These are phyloP conservation scores for Minunthozetes semirufus DNA, from an alignment of 2,888 invertebrate genomes.

Conservation along the genomic window DNA sequence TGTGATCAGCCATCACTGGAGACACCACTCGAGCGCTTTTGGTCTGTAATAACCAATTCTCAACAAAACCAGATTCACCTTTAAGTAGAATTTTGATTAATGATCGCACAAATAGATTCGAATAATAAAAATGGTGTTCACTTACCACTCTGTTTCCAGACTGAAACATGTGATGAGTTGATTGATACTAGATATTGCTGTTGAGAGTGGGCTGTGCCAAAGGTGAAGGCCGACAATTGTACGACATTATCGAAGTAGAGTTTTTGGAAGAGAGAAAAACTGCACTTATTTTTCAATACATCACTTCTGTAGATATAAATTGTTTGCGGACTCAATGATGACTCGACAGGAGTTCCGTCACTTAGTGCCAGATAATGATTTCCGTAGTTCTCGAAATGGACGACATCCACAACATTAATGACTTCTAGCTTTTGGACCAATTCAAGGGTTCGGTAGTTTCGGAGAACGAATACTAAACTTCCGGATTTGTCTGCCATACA, in stretches of 20 bases:
- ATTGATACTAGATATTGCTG: background rate
- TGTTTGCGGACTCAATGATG: background rate
- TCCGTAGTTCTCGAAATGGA: constrained; percentile 13
- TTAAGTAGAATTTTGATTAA: background rate
- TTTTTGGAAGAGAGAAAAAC: constrained; percentile 9
- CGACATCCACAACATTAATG: constrained; percentile 6
- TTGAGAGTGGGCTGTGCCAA: background rate
- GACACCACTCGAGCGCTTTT: background rate
- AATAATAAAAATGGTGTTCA: background rate
- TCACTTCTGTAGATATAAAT: constrained; percentile 22
- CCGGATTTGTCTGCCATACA: background rate
- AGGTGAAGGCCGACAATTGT: constrained; percentile 9
- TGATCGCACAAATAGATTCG: no score
- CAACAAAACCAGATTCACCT: constrained; percentile 19
- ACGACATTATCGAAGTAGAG: background rate
- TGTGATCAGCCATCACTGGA: background rate
- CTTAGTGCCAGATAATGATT: constrained; percentile 12
- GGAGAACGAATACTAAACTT: background rate
- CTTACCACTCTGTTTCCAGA: constrained; percentile 2
- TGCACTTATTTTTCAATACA: background rate
- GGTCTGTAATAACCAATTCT: background rate
- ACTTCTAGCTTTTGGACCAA: background rate
- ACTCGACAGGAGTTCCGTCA: background rate
- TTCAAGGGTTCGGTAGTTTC: background rate
- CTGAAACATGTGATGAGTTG: background rate